Evolutionary conservation across 2,888 invertebrate genomes (phyloP).

Genomic region (Tanypteryx hageni): DNA sequence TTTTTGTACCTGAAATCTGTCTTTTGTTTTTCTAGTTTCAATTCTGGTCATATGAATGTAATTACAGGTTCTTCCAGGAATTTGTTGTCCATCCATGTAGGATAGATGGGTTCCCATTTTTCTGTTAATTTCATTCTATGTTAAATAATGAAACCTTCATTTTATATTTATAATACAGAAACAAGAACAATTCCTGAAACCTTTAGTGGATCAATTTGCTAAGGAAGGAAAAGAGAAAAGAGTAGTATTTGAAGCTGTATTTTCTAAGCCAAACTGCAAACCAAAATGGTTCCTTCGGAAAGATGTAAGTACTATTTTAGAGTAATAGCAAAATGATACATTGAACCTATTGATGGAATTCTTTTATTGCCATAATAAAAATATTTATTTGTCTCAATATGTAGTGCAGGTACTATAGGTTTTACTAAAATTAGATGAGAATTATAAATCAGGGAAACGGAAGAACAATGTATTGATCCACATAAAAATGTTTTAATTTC

Average conservation of each 20-base stretch:
- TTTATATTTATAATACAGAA: conserved; percentile 80
- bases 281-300: conserved; percentile 95
- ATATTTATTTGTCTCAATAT: conserved; percentile 1
- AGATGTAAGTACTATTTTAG: conserved; percentile 84
- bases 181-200: conserved; percentile 95
- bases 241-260: conserved; percentile 94
- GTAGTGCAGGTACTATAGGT: neutral
- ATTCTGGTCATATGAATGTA: conserved; percentile 61
- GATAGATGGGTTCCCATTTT: conserved; percentile 65
- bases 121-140: conserved; percentile 27
- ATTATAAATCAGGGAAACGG: no score
- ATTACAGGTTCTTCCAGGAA: conserved; percentile 71
- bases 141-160: conserved; percentile 41
- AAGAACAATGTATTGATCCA: no score
- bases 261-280: conserved; percentile 96
- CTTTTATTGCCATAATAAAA: neutral
- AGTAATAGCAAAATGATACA: neutral
- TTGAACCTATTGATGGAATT: neutral
- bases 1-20: conserved; percentile 65
- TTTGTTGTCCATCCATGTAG: conserved; percentile 56
- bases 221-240: conserved; percentile 98
- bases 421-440: no score
- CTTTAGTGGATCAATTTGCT: conserved; percentile 94
- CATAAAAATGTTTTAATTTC: no score
- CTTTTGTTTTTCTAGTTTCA: conserved; percentile 47